Base-by-base conservation (phyloP, 2,113 vertebrate genomes). In the Dicrurus megarhynchus region DNA sequence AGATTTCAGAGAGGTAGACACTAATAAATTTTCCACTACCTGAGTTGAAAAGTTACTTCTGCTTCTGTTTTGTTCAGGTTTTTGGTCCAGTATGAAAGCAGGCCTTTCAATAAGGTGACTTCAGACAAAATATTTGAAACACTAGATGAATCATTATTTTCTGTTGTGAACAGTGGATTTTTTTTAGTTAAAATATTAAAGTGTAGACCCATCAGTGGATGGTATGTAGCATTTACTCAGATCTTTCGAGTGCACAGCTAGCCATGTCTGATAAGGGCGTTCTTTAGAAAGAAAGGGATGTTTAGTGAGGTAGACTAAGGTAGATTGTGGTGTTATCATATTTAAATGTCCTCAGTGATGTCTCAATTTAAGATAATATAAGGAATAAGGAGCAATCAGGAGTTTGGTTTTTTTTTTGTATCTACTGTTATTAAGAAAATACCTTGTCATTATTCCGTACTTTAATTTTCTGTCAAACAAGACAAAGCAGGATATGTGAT, bases 101-200 rank as follows among this genome's bases (percentile, higher is more conserved):
- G 65, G 3, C 17, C 59, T 84, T 89, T 90, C 84, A 93, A 30
- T 75, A 90, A 1, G 44, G 67, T 64, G 63, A 81, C 28, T 86
- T 84, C 56, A 91, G 42, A 60, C 78, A 87, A 83, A 86, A 56
- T 53, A 53, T 90, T 78, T 93, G 73, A 84, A 95, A 84, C 64
- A 81, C 3, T 56, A 57, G n/a, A 49, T 84, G 73, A 94, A 81
- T 84, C 76, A 64, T 63, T 70, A 84, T 82, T 68, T 77, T 92
- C 32, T 87, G 52, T 39, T 52, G 56, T 55, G 44, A 88, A 30
- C 30, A 63, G 26, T 12, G 32, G 47, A 16, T 22, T 52, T 89
- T 87, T 91, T 90, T 67, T 16, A 32, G 33, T 64, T 63, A 28
- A 92, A 81, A 78, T 53, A 53, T 56, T 77, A 68, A 90, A 88